Evolutionary conservation across 1,140 invertebrate genomes (phyloP).

Genomic region (Pteromalus puparum): DNA sequence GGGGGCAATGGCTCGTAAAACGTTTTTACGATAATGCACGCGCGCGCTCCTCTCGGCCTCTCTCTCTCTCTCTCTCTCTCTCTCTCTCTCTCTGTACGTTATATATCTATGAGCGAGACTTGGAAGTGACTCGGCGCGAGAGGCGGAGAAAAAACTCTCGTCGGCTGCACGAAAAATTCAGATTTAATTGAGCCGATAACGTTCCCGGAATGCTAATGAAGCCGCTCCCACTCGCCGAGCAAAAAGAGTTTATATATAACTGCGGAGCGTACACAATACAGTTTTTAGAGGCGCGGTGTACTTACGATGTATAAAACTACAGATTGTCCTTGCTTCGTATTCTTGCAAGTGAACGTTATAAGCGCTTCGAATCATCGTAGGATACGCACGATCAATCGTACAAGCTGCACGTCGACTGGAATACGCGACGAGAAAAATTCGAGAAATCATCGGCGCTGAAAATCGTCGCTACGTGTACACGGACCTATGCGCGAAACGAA

Average conservation of each 20-base stretch:
- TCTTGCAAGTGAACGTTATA: too few relatives aligned
- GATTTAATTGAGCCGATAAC: conserved; percentile 52
- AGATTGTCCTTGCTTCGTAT: too few relatives aligned
- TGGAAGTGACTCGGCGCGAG: neutral
- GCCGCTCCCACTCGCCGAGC: conserved; percentile 5
- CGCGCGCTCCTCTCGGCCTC: neutral
- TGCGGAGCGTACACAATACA: too few relatives aligned
- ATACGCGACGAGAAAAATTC: neutral
- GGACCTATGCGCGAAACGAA: neutral
- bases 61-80: too few relatives aligned
- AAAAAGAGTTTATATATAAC: neutral
- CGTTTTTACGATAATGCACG: conserved; percentile 45
- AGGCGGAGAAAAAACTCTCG: neutral
- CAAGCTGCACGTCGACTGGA: too few relatives aligned
- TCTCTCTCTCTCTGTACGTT: too few relatives aligned
- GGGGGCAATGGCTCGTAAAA: conserved; percentile 45
- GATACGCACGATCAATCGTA: too few relatives aligned
- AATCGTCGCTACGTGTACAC: conserved; percentile 30
- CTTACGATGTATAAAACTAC: too few relatives aligned
- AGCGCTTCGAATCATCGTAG: too few relatives aligned
- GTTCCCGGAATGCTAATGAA: conserved; percentile 46
- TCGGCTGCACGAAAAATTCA: conserved; percentile 48
- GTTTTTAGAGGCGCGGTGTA: too few relatives aligned
- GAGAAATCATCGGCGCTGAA: conserved; percentile 17
- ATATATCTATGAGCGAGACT: too few relatives aligned